phyloP scores from a whole-genome alignment of 2,797 vertebrate species.

The Cossypha dichroa region DNA sequence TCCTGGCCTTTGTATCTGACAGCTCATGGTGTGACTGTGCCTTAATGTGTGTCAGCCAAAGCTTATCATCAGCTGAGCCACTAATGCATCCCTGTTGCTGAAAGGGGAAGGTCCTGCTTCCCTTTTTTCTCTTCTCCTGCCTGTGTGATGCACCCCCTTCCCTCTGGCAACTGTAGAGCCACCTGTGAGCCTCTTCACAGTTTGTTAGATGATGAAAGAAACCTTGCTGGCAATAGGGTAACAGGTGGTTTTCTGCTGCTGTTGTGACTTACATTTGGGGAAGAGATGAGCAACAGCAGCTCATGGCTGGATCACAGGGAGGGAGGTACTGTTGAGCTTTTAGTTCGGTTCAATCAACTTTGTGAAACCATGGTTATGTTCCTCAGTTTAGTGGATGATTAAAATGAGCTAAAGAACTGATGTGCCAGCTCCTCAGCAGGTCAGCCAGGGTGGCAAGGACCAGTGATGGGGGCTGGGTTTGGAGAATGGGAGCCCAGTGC shows the following conservation, averaged over 20 bases:
- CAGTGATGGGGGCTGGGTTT: background rate
- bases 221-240: background rate
- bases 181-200: background rate
- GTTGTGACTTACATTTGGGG: background rate
- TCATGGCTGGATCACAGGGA: background rate
- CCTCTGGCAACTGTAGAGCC: background rate
- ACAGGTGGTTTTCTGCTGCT: background rate
- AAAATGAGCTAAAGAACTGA: background rate
- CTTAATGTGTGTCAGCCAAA: background rate
- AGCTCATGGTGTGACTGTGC: background rate
- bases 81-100: background rate
- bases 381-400: background rate
- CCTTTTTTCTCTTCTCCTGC: background rate
- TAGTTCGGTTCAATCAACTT: background rate
- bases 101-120: background rate
- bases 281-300: background rate
- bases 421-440: background rate
- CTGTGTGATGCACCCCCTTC: background rate
- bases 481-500: background rate
- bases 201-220: background rate
- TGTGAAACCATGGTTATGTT: background rate
- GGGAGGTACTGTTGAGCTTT: background rate
- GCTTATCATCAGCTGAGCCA: background rate
- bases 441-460: fast-evolving
- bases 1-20: background rate